Evolutionary conservation across 1,140 invertebrate genomes (phyloP), one percentile per base, ranked within the genome.

Genomic region (Tetraneura akinire): DNA sequence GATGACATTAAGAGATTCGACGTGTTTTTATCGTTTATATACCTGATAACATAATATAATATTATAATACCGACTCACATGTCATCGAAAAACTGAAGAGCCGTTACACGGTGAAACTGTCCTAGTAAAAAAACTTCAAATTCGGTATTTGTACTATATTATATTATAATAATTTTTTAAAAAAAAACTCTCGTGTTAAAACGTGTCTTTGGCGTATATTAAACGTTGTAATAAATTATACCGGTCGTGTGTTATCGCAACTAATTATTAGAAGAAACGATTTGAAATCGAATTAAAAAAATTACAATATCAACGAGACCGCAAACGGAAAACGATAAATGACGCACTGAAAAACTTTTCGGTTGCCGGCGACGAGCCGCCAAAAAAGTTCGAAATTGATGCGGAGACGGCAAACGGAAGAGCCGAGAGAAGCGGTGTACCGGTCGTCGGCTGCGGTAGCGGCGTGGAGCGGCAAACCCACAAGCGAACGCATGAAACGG

Each of bases 41-140:
- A n/a, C n/a, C n/a, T n/a, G n/a, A n/a, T n/a, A n/a, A n/a, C n/a
- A n/a, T n/a, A n/a, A n/a, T n/a, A n/a, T n/a, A n/a, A n/a, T n/a
- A n/a, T n/a, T n/a, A n/a, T 32, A 16, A 26, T 8, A 32, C 18
- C 64, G 64, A 71, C 68, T 71, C 68, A 71, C 68, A 71, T 71
- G 26, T 71, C 68, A 71, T 71, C 68, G 45, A 23, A 71, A 71
- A 51, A 71, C 16, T 45, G 10, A 29, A 51, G 47, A 37, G 32
- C 32, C 14, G 16, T 2, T 26, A 5, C n/a, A n/a, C 37, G 1
- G 37, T 6, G n/a, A n/a, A n/a, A 62, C 14, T 21, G n/a, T n/a
- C n/a, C n/a, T n/a, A n/a, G n/a, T n/a, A n/a, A n/a, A n/a, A 3
- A 37, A 37, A 37, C 32, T 37, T 37, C 32, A 37, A 37, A 37